Evolutionary conservation across 2,113 vertebrate genomes (phyloP).

Genomic region (Dipodomys merriami): DNA sequence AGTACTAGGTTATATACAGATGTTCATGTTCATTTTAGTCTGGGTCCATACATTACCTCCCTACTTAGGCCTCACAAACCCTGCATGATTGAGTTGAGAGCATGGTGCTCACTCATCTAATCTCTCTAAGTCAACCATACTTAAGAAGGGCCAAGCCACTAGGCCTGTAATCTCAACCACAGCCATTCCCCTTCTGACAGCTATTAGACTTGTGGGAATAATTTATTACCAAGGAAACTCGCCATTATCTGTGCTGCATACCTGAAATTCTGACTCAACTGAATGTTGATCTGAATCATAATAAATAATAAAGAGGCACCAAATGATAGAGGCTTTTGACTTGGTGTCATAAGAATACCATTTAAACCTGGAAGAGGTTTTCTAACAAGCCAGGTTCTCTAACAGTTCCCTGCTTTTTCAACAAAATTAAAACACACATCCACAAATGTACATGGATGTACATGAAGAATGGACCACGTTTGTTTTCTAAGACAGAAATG

Average conservation of each 20-base stretch:
- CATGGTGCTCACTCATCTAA: background rate
- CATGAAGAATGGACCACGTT: slow-evolving; percentile 22
- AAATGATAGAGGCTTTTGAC: slow-evolving; percentile 47
- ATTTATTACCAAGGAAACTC: slow-evolving; percentile 52
- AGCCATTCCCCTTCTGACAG: slow-evolving; percentile 27
- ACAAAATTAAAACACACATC: slow-evolving; percentile 45
- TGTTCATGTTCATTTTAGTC: background rate
- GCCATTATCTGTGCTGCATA: slow-evolving; percentile 26
- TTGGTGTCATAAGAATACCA: slow-evolving; percentile 44
- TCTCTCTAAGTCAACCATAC: background rate
- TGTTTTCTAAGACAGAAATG: slow-evolving; percentile 58
- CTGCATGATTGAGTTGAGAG: slow-evolving; percentile 17
- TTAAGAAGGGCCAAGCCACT: slow-evolving; percentile 37
- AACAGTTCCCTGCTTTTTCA: background rate
- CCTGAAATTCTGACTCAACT: slow-evolving; percentile 51
- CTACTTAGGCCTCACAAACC: background rate
- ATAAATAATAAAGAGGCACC: slow-evolving; percentile 60
- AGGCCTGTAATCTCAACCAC: slow-evolving; percentile 41
- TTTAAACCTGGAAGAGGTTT: slow-evolving; percentile 49
- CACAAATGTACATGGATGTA: slow-evolving; percentile 23
- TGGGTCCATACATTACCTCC: background rate
- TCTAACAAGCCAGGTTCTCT: background rate
- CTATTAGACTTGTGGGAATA: slow-evolving; percentile 22
- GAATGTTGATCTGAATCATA: slow-evolving; percentile 20
- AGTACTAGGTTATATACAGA: background rate